These are phyloP conservation scores for Dromiciops gliroides DNA, from an alignment of 2,113 vertebrate genomes.

Conservation along the genomic window DNA sequence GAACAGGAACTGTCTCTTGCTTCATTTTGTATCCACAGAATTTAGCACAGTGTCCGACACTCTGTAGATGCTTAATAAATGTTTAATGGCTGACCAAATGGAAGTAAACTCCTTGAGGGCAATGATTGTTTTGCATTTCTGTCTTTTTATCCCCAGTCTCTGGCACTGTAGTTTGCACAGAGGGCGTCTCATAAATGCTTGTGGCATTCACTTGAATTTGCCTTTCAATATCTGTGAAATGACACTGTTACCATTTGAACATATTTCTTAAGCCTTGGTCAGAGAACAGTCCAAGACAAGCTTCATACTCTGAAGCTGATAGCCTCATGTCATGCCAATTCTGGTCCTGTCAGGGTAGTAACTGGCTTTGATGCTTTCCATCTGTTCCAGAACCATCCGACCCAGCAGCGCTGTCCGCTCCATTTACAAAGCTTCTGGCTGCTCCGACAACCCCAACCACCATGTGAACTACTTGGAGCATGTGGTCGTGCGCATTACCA, in stretches of 20 bases:
- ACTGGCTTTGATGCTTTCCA: not conserved
- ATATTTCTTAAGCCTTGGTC: not conserved
- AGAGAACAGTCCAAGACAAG: not conserved
- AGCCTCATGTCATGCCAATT: not conserved
- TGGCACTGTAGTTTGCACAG: not conserved
- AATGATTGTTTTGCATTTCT: not conserved
- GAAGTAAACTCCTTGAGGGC: not conserved
- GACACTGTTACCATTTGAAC: not conserved
- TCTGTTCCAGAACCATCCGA: conserved; percentile 92
- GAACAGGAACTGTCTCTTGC: not conserved
- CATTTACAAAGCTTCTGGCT: conserved; percentile 98
- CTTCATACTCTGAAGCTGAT: not conserved
- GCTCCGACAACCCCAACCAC: conserved; percentile 94
- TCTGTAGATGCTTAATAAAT: not conserved
- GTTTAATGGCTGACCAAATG: not conserved
- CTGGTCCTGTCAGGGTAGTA: not conserved
- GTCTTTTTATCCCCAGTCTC: no score
- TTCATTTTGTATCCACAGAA: not conserved
- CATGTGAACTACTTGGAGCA: conserved; percentile 98
- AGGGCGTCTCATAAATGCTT: not conserved
- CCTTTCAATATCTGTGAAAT: not conserved
- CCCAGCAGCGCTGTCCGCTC: conserved; percentile 95
- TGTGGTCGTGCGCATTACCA: conserved; percentile 96
- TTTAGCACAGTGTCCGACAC: not conserved
- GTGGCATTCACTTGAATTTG: not conserved